Percentiles rank a stretch among this genome's conserved stretches.
phyloP scores from a whole-genome alignment of 2,888 invertebrate genomes.

The Pinctada fucata region DNA sequence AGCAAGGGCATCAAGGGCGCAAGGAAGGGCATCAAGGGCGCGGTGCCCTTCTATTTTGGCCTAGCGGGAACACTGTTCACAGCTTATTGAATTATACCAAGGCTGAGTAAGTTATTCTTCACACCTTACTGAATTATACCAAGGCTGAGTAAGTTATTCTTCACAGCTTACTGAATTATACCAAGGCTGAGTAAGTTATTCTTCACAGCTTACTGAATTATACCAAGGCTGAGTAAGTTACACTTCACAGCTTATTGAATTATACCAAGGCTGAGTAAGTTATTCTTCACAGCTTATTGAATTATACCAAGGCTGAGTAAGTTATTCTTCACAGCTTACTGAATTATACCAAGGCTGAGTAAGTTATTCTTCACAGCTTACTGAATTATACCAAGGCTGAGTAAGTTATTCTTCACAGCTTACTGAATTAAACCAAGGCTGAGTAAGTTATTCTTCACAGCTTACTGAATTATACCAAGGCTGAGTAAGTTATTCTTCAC shows the following conservation, averaged over 20 bases:
- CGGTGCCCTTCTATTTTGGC: too few species aligned
- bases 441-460: slow-evolving; percentile 80
- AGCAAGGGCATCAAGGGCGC: too few species aligned
- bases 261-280: slow-evolving; percentile 79
- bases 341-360: slow-evolving; percentile 79
- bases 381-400: slow-evolving; percentile 79
- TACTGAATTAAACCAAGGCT: slow-evolving; percentile 79
- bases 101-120: slow-evolving; percentile 80
- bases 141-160: slow-evolving; percentile 80
- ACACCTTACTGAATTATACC: slow-evolving; percentile 79
- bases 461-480: slow-evolving; percentile 79
- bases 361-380: slow-evolving; percentile 80
- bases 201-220: slow-evolving; percentile 79
- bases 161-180: slow-evolving; percentile 78
- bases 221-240: slow-evolving; percentile 79
- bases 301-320: slow-evolving; percentile 79
- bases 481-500: slow-evolving; percentile 80
- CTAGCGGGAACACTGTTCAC: too few species aligned
- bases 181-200: slow-evolving; percentile 80
- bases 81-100: slow-evolving; percentile 79
- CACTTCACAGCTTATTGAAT: slow-evolving; percentile 79
- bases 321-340: slow-evolving; percentile 80
- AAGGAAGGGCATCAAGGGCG: too few species aligned
- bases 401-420: slow-evolving; percentile 80
- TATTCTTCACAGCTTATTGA: slow-evolving; percentile 80